Base-by-base conservation (phyloP, 2,113 vertebrate species). In the Pycnonotus jocosus region DNA sequence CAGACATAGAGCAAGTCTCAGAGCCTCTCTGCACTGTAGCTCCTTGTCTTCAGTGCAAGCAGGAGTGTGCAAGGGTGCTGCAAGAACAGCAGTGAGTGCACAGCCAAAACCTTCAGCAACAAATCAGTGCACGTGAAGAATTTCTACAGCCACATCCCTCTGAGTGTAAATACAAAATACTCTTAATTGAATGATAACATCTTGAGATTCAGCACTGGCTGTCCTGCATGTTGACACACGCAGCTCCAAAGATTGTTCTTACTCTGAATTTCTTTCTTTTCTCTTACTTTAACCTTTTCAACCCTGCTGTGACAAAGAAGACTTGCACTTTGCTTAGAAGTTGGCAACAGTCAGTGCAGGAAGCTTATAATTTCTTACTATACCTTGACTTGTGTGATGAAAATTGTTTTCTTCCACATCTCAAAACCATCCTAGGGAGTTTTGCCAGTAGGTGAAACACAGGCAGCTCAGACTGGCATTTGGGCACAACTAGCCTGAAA, bases 181-280 rank as follows among this genome's bases (percentile, higher is more conserved):
- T 61, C 47, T 45, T 53, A 53, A 60, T 33, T 24, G 73, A 65
- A 87, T 69, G 47, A 50, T 64, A 58, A 68, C 22, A 22, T 88
- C 80, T 18, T 44, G 60, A 54, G 22, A 58, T 80, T 70, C n/a
- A 70, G 21, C 38, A 35, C 16, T 20, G 50, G 18, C 37, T 93
- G 7, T 77, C 33, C 38, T 93, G 37, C 2, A 1, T 56, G 24
- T 33, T 56, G 40, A 4, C 15, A 64, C 38, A n/a, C 0, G 0
- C 42, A 89, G 8, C 17, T 91, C 51, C 47, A 44, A 44, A 87
- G 62, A 82, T 76, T 87, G 13, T 82, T 92, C 28, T 51, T 79
- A 22, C 2, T 88, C 30, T 92, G 65, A 58, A 18, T 68, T 92
- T 85, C 44, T 91, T 84, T 87, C 25, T 91, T 71, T 84, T 15